phyloP scores from a whole-genome alignment of 2,888 invertebrate species.

The Siphlonurus alternatus region DNA sequence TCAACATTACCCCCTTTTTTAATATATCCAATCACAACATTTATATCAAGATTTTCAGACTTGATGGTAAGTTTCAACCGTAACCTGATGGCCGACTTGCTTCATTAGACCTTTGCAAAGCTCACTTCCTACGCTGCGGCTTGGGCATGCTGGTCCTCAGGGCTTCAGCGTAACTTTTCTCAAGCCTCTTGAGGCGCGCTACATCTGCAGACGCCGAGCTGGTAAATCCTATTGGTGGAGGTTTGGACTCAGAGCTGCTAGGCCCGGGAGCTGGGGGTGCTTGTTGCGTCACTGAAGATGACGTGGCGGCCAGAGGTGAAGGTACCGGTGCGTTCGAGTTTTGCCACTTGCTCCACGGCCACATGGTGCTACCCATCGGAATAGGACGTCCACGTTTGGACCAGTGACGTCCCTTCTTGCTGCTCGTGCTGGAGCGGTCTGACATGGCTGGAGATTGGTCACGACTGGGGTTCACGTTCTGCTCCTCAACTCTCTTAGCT shows the following conservation, averaged over 20 bases:
- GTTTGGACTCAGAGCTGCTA: neutral
- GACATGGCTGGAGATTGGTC: neutral
- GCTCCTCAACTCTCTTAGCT: neutral
- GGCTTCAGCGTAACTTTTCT: constrained; percentile 73
- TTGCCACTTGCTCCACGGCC: neutral
- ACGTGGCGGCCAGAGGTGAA: neutral
- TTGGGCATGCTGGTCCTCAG: constrained; percentile 24
- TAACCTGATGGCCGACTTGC: neutral
- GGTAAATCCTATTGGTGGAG: neutral
- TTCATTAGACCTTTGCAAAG: neutral
- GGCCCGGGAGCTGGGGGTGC: neutral
- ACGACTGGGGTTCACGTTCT: neutral
- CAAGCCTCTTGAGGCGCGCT: constrained; percentile 60
- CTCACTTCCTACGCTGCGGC: neutral
- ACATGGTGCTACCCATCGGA: neutral
- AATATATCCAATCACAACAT: neutral
- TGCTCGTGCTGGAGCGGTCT: neutral
- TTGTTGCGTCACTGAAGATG: neutral
- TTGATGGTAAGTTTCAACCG: neutral
- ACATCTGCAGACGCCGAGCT: constrained; percentile 48
- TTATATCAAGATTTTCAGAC: neutral
- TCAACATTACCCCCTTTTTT: neutral
- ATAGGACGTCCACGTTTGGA: neutral
- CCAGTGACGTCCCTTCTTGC: neutral
- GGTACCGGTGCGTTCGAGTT: neutral